Conservation (phyloP, 2,797 vertebrate genomes). For the Sternotherus odoratus region DNA sequence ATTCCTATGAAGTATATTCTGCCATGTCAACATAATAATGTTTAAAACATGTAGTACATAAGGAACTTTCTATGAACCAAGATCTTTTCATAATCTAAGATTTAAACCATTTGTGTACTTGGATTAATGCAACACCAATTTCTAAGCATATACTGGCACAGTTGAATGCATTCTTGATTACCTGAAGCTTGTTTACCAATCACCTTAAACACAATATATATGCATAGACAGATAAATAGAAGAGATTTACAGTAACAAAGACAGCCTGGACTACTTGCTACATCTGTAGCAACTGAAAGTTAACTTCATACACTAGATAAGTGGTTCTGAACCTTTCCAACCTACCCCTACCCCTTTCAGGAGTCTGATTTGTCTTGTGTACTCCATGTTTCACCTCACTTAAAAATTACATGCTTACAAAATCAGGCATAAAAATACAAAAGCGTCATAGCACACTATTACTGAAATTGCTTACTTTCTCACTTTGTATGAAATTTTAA, state of each 20-base stretch:
- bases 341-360: no score
- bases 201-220: not conserved
- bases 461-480: no score
- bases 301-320: no score
- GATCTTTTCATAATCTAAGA: not conserved
- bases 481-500: no score
- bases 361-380: no score
- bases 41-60: not conserved
- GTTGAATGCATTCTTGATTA: not conserved
- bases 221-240: not conserved
- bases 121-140: not conserved
- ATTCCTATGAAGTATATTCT: not conserved
- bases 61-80: not conserved
- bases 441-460: no score
- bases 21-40: not conserved
- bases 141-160: not conserved
- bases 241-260: not conserved
- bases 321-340: no score
- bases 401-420: no score
- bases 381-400: no score
- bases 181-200: not conserved
- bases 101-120: not conserved
- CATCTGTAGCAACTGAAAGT: not conserved
- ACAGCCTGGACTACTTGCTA: not conserved
- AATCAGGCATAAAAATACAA: no score